Evolutionary conservation across 2,888 invertebrate species (phyloP), one percentile per base, ranked within the genome.

Genomic region (Pammene aurita): DNA sequence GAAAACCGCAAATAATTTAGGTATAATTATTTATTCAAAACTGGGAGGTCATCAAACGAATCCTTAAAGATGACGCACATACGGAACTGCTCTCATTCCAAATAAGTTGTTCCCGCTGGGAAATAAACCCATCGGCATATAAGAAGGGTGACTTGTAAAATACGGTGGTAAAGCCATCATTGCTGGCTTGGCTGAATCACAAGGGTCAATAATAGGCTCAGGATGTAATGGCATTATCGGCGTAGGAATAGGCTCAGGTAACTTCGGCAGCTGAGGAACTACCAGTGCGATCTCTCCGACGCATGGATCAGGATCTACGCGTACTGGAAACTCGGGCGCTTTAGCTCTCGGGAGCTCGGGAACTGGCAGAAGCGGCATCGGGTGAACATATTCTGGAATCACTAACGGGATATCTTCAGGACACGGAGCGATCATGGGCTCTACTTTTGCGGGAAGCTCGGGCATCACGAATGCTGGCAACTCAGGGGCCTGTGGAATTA

Each of bases 401-500:
- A 18, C 5, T 13, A 52, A 4, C 7, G 38, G 34, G 13, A 56
- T 10, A 35, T 67, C 50, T 50, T 67, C 63, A 42, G 50, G 56
- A 35, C 56, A 67, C 5, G 67, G 63, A 5, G 35, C 48, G 6
- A 34, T 16, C 26, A 50, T 52, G 2, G 62, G 42, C 0, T 44
- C 41, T 18, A 7, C 18, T 38, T 38, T 38, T 52, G 50, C 14
- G 26, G 35, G 54, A 11, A 55, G 54, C 54, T 68, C 44, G 7
- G 72, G 68, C 52, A 71, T 60, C 0, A 57, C 52, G 4, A 73
- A 68, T 11, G 67, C 61, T 14, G 74, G 71, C 26, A 76, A 58
- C 16, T 65, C 34, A 41, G 76, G 75, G 7, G 72, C 68, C 50
- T 71, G 70, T 14, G 74, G 74, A 54, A 73, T 66, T 0, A 56